phyloP scores from a whole-genome alignment of 1,140 invertebrate genomes.

The Temnothorax longispinosus region DNA sequence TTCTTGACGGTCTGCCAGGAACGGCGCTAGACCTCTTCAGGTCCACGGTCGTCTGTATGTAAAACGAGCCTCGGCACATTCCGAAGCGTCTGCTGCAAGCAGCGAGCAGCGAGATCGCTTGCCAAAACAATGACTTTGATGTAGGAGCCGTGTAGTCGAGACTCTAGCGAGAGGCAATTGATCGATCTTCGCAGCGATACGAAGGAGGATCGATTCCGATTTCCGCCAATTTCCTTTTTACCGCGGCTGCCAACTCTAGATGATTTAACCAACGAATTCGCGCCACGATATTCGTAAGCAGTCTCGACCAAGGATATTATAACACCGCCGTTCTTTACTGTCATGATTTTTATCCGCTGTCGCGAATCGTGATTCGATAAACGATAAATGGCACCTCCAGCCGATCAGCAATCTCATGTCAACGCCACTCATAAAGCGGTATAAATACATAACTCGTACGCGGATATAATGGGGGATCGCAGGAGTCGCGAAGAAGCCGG shows the following conservation, averaged over 20 bases:
- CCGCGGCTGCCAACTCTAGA: neutral
- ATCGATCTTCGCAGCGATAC: neutral
- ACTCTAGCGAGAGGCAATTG: neutral
- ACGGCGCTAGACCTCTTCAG: constrained; percentile 52
- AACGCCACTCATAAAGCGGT: neutral
- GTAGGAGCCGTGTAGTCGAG: neutral
- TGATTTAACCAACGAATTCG: neutral
- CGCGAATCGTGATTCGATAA: neutral
- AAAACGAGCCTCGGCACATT: constrained; percentile 6
- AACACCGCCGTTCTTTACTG: neutral
- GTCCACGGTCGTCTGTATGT: constrained; percentile 41
- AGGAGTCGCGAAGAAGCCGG: neutral
- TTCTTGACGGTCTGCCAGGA: constrained; percentile 79
- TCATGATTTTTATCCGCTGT: neutral
- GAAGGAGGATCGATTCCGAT: neutral
- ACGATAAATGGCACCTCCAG: neutral
- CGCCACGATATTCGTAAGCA: neutral
- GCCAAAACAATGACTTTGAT: constrained; percentile 42
- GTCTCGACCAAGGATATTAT: neutral
- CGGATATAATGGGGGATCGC: neutral
- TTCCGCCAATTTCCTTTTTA: constrained; percentile 10
- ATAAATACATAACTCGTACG: neutral
- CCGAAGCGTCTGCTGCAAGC: neutral
- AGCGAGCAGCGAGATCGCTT: neutral
- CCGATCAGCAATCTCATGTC: neutral